Percentiles rank a stretch among this genome's conserved stretches.
Evolutionary conservation across 2,888 invertebrate species (phyloP).

Genomic region (Drosophila eohydei): DNA sequence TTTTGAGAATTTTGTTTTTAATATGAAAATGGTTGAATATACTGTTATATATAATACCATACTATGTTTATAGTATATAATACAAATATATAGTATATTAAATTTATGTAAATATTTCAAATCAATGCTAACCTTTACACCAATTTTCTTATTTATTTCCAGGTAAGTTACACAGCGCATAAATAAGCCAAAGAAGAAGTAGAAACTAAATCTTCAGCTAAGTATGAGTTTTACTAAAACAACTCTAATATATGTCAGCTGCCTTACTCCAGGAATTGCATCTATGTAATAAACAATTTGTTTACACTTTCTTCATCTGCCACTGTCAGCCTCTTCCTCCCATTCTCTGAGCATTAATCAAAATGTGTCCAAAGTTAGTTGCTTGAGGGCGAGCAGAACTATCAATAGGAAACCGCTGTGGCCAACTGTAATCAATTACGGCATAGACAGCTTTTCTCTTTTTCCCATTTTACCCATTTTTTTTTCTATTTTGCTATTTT

Average conservation of each 20-base stretch:
- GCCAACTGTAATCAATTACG: conserved; percentile 50
- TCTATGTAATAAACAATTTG: conserved; percentile 33
- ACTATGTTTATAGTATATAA: too few relatives aligned
- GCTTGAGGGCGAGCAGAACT: conserved; percentile 14
- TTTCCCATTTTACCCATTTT: not conserved
- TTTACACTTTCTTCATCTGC: not conserved
- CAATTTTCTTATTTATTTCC: conserved; percentile 43
- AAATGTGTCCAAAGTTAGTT: conserved; percentile 45
- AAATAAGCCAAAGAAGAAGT: not conserved
- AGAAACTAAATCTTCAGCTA: conserved; percentile 24
- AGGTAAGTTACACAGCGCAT: conserved; percentile 51
- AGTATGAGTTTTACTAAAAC: conserved; percentile 20
- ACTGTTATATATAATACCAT: too few relatives aligned
- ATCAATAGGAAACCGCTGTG: conserved; percentile 25
- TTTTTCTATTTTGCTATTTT: not conserved
- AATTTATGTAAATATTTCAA: too few relatives aligned
- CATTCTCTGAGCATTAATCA: conserved; percentile 47
- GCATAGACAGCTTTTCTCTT: conserved; percentile 18
- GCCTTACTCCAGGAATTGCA: conserved; percentile 12
- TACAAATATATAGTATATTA: too few relatives aligned
- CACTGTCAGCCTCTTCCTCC: not conserved
- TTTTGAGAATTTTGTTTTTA: too few relatives aligned
- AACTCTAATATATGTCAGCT: not conserved
- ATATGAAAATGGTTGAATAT: too few relatives aligned
- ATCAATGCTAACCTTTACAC: conserved; percentile 13